Evolutionary conservation across 2,113 vertebrate genomes (phyloP), one percentile per base, ranked within the genome.

Genomic region (Labeo rohita): DNA sequence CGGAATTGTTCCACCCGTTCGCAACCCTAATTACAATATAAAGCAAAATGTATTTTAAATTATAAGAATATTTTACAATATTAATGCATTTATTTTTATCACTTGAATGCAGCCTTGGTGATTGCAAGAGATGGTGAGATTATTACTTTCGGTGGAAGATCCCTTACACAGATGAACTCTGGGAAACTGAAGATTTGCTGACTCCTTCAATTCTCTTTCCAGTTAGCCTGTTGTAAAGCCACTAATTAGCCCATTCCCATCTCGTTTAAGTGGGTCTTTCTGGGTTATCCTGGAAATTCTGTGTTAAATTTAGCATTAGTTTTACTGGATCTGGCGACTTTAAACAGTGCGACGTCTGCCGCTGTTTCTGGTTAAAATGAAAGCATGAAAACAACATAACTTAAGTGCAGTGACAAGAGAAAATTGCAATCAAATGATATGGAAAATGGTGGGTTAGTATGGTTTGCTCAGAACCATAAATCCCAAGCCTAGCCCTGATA

Each of bases 271-370:
- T 13, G 50, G 39, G 76, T 79, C 76, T 59, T 59, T 56, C 10
- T 75, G n/a, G 11, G 45, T 75, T 75, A 50, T 75, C 49, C 45
- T 75, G 73, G 73, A 75, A 75, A 75, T 75, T 75, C 72, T 75
- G 73, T 47, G 11, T 75, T 75, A 75, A 50, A 75, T 75, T 50
- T 75, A 75, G 45, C 43, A 13, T 23, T 75, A 8, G 43, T 75
- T 21, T 75, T 75, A 75, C 73, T 75, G 73, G 73, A 75, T 75
- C 45, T 75, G 73, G 73, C 12, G 12, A 73, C 39, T 73, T 45
- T n/a, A n/a, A 73, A 75, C 45, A 28, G 45, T 28, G 12, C 16
- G 2, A 75, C 6, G 43, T 73, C 70, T 73, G 39, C 39, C 39
- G 70, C 70, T 2, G 1, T 73, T 45, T 73, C 70, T 73, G 39